Base-by-base conservation (phyloP, 1,140 invertebrate genomes). In the Drosophila setifemur region DNA sequence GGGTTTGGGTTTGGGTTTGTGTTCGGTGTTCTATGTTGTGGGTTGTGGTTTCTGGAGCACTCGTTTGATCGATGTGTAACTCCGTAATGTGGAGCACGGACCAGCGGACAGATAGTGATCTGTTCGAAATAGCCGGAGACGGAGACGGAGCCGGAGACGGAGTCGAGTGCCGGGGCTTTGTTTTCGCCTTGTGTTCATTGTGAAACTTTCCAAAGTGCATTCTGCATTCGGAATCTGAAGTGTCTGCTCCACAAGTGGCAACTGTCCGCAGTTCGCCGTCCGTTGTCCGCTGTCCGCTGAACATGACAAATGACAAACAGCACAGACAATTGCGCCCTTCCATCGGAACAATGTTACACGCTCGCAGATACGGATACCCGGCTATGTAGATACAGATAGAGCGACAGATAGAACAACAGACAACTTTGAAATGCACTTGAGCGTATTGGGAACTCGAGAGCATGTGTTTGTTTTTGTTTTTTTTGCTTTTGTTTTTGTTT, bases 391-490 rank as follows among this genome's bases (percentile, higher is more conserved):
- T 12, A 37, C 14, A 54, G 45, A 40, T 47, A 53, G 19, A 55
- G 16, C n/a, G n/a, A n/a, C n/a, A 74, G 37, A 42, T 60, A 66
- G 31, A 39, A 21, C 7, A 26, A 29, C 49, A 63, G 64, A 63
- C 76, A 83, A 83, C 79, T 83, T 83, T 83, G 73, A 85, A 83
- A 83, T 83, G 79, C 79, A 83, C 78, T 83, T 85, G 79, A 83
- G 40, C 25, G 25, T 54, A 71, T 71, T 71, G 53, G 21, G 45
- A 19, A 31, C 28, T 35, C 25, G 14, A 54, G 2, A 49, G 42
- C 44, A 57, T 29, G 49, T 31, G 35, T 7, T 9, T 39, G 12
- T 7, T 12, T 25, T 6, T n/a, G n/a, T n/a, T n/a, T n/a, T n/a
- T n/a, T n/a, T n/a, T n/a, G n/a, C n/a, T n/a, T n/a, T n/a, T n/a